Percentiles rank a stretch among this genome's conserved stretches.
Conservation (phyloP, 35 echinoderm and acorn worm species). For the Strongylocentrotus purpuratus region DNA sequence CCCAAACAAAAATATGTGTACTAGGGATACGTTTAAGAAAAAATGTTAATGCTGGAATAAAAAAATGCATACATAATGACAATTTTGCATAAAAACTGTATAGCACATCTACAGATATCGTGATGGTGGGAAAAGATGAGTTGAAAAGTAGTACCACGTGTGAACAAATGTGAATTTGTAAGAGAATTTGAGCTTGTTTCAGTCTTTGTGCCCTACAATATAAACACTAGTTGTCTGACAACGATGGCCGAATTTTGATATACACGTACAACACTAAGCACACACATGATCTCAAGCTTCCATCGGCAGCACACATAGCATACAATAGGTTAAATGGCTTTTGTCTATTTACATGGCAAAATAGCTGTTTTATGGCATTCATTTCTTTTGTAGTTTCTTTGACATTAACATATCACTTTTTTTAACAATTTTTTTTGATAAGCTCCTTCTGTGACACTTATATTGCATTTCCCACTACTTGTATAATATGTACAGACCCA, state of each 20-base stretch:
- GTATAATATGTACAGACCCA: neutral
- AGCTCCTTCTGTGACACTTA: neutral
- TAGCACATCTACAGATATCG: neutral
- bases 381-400: neutral
- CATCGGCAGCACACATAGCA: neutral
- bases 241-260: neutral
- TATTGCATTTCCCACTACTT: neutral
- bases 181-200: neutral
- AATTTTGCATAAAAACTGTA: neutral
- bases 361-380: neutral
- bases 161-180: neutral
- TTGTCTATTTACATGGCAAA: neutral
- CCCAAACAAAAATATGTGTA: too few species aligned
- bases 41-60: neutral
- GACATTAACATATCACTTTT: neutral
- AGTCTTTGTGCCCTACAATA: neutral
- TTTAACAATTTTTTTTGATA: neutral
- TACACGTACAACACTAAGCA: neutral
- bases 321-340: neutral
- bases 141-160: neutral
- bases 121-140: neutral
- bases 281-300: neutral
- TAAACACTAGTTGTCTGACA: neutral
- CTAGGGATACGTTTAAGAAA: neutral
- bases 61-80: neutral